These are phyloP conservation scores for Hyperopisus bebe DNA, from an alignment of 2,113 vertebrate genomes.

Conservation along the genomic window DNA sequence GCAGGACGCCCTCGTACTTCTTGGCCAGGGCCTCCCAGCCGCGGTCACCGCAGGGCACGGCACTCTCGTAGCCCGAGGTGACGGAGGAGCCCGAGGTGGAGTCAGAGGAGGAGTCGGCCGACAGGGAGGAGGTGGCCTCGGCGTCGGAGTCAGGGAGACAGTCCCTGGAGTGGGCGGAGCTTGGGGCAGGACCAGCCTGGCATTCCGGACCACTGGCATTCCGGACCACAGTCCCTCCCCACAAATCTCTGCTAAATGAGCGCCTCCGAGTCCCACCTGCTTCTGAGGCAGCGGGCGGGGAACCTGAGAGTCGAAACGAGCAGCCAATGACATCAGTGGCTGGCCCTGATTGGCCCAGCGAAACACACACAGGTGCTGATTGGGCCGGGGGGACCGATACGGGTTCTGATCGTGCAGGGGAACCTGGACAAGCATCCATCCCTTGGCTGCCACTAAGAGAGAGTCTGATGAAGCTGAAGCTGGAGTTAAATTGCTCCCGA, in stretches of 20 bases:
- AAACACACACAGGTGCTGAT: neutral
- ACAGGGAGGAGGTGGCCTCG: constrained; percentile 51
- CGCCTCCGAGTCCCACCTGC: constrained; percentile 25
- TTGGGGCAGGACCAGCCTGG: neutral
- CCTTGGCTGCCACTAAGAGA: constrained; percentile 51
- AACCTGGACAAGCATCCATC: neutral
- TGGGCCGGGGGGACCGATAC: neutral
- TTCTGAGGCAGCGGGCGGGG: neutral
- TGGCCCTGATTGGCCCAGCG: neutral
- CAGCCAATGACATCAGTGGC: neutral
- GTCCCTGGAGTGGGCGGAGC: neutral
- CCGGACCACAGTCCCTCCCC: constrained; percentile 23
- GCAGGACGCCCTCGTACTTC: constrained; percentile 69
- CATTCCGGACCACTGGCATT: neutral
- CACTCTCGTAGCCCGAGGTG: constrained; percentile 71
- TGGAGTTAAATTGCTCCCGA: constrained; percentile 62
- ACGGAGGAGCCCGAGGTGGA: constrained; percentile 61
- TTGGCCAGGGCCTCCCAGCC: constrained; percentile 66
- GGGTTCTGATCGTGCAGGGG: neutral
- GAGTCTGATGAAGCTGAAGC: constrained; percentile 81
- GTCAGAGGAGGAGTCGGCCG: constrained; percentile 51
- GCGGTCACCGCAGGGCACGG: constrained; percentile 48
- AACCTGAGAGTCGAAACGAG: neutral
- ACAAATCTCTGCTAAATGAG: constrained; percentile 30
- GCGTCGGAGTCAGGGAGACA: constrained; percentile 45